A percentile compares a stretch with the other conserved stretches of the same genome.
These are phyloP conservation scores for Pipistrellus pygmaeus DNA, from an alignment of 2,797 vertebrate species.

Conservation along the genomic window DNA sequence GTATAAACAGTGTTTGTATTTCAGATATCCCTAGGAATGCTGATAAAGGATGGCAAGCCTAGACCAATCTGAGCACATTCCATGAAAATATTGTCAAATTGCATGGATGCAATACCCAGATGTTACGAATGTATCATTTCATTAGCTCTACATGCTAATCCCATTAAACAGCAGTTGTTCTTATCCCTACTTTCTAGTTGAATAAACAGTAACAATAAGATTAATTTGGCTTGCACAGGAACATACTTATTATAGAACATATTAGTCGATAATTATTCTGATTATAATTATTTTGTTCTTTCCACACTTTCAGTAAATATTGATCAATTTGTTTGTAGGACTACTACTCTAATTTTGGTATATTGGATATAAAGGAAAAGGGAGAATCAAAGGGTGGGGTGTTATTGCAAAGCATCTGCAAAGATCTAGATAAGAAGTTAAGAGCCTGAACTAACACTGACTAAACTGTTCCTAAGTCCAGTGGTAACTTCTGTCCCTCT, in stretches of 20 bases:
- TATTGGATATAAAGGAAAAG: neutral
- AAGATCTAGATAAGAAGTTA: conserved; percentile 2
- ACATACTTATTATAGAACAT: neutral
- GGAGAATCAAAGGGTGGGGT: neutral
- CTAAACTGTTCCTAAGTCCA: neutral
- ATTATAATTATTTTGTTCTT: conserved; percentile 15
- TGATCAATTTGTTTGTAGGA: neutral
- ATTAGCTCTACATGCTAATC: conserved; percentile 38
- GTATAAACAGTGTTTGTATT: neutral
- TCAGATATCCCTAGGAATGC: neutral
- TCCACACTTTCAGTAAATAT: neutral
- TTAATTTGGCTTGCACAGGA: neutral
- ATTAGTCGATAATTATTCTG: neutral
- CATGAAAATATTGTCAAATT: neutral
- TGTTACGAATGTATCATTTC: neutral
- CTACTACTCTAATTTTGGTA: neutral
- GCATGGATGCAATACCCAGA: neutral
- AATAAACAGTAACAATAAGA: neutral
- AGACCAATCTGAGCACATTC: neutral
- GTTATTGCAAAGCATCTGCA: neutral
- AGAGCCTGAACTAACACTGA: neutral
- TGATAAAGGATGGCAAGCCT: neutral
- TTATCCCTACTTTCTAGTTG: conserved; percentile 15
- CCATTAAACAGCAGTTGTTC: neutral
- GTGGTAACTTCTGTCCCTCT: neutral